A percentile compares a stretch with the other conserved stretches of the same genome.
These are phyloP conservation scores for Timandra comae DNA, from an alignment of 2,888 invertebrate genomes.

Conservation along the genomic window DNA sequence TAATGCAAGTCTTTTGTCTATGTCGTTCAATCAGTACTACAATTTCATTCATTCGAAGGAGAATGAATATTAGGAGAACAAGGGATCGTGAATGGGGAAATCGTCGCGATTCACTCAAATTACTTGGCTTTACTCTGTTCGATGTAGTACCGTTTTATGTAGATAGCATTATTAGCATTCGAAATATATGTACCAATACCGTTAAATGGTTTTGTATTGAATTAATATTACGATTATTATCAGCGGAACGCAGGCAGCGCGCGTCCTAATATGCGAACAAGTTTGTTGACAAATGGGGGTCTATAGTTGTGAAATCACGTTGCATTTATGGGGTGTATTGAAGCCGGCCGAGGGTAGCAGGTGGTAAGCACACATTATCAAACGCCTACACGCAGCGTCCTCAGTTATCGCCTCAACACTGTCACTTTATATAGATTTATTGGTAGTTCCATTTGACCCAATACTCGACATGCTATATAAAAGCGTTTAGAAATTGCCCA, in stretches of 20 bases:
- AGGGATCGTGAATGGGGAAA: constrained; percentile 28
- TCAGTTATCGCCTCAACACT: constrained; percentile 50
- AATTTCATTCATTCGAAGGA: constrained; percentile 37
- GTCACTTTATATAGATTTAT: constrained; percentile 54
- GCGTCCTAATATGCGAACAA: background rate
- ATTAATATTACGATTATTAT: background rate
- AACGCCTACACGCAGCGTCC: constrained; percentile 46
- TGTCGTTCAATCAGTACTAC: constrained; percentile 42
- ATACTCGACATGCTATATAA: constrained; percentile 35
- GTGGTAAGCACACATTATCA: constrained; percentile 52
- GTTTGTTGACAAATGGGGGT: constrained; percentile 2
- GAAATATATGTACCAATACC: constrained; percentile 6
- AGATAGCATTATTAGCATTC: no score
- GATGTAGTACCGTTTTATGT: background rate
- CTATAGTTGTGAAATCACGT: constrained; percentile 1
- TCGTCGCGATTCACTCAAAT: constrained; percentile 25
- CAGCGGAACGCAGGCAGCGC: no score
- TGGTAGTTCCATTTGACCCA: constrained; percentile 42
- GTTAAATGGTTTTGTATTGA: constrained; percentile 22
- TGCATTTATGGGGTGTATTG: background rate
- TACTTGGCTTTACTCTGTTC: constrained; percentile 13
- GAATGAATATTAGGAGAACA: constrained; percentile 34
- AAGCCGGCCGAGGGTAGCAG: constrained; percentile 26
- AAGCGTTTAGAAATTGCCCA: constrained; percentile 37
- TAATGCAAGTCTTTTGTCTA: constrained; percentile 53